These are phyloP conservation scores for Tetrapedia diversipes DNA, from an alignment of 2,888 invertebrate genomes.

Conservation along the genomic window DNA sequence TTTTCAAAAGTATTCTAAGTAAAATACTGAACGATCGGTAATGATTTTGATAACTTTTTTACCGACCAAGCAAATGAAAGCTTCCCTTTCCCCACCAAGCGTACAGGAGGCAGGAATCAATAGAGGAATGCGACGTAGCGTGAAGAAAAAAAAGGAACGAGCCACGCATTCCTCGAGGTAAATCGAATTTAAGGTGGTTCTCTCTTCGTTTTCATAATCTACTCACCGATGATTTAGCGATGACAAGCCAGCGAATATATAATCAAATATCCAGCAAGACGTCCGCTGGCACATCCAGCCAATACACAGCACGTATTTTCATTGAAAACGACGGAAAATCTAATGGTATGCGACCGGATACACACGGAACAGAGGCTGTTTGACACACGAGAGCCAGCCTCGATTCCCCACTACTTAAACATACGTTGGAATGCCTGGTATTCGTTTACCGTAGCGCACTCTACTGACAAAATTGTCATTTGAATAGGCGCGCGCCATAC, in stretches of 20 bases:
- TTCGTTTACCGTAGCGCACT: slow-evolving; percentile 70
- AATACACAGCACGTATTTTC: slow-evolving; percentile 70
- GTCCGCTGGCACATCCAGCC: slow-evolving; percentile 55
- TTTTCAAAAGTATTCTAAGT: neutral
- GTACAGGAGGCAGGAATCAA: slow-evolving; percentile 78
- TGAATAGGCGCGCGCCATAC: slow-evolving; percentile 45
- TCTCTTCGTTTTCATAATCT: slow-evolving; percentile 20
- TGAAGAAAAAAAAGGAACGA: slow-evolving; percentile 67
- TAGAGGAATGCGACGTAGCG: slow-evolving; percentile 81
- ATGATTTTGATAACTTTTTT: slow-evolving; percentile 13
- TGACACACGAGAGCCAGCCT: slow-evolving; percentile 78
- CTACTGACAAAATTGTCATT: slow-evolving; percentile 77
- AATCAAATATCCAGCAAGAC: slow-evolving; percentile 50
- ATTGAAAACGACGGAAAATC: slow-evolving; percentile 79
- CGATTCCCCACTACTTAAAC: slow-evolving; percentile 67
- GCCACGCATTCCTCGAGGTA: slow-evolving; percentile 73
- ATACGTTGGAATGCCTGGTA: slow-evolving; percentile 80
- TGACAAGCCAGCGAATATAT: slow-evolving; percentile 58
- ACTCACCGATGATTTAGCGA: slow-evolving; percentile 65
- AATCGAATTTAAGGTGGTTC: slow-evolving; percentile 54
- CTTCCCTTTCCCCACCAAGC: no score
- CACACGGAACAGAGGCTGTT: slow-evolving; percentile 76
- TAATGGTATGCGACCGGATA: slow-evolving; percentile 79
- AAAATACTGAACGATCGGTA: slow-evolving; percentile 1
- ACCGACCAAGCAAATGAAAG: slow-evolving; percentile 12